Evolutionary conservation across 2,888 invertebrate species (phyloP), one percentile per base, ranked within the genome.

Genomic region (Trileptium ribeirensis): DNA sequence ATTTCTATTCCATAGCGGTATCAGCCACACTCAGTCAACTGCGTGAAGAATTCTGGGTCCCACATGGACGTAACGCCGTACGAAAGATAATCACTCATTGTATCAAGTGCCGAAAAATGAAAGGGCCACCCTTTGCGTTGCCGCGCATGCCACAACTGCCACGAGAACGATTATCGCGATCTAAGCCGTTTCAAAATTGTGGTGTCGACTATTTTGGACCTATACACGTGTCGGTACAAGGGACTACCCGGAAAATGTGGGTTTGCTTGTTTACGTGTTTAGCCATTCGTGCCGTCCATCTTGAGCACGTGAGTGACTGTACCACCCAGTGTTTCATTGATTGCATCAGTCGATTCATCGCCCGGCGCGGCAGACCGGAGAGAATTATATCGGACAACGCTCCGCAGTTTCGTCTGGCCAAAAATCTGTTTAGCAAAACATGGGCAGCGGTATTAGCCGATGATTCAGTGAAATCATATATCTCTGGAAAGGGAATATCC

Each of bases 321-420:
- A 85, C 85, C 0, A 86, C 88, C 0, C 80, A 84, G 1, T 82
- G 83, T 29, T 89, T 89, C 81, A 34, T 89, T 2, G 82, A 84
- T 67, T 85, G 86, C 8, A 81, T 89, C 3, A 79, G 87, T 67
- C 81, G 88, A 74, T 89, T 89, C 37, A 84, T 88, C n/a, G 84
- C 86, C 0, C 81, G 88, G 67, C 81, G 87, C 36, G 87, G 89
- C 2, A 81, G 86, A 37, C 87, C 88, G 0, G 83, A 75, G 15
- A 83, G 85, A 1, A 85, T 89, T 0, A 88, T 86, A 75, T 86
- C 86, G 34, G 89, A 90, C 80, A 89, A 89, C 81, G n/a, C n/a
- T n/a, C n/a, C n/a, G n/a, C n/a, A n/a, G n/a, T n/a, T n/a, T n/a
- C n/a, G n/a, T n/a, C n/a, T n/a, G n/a, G n/a, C n/a, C n/a, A n/a